Base-by-base conservation (phyloP, 2,888 invertebrate species). In the Pelosia muscerda region DNA sequence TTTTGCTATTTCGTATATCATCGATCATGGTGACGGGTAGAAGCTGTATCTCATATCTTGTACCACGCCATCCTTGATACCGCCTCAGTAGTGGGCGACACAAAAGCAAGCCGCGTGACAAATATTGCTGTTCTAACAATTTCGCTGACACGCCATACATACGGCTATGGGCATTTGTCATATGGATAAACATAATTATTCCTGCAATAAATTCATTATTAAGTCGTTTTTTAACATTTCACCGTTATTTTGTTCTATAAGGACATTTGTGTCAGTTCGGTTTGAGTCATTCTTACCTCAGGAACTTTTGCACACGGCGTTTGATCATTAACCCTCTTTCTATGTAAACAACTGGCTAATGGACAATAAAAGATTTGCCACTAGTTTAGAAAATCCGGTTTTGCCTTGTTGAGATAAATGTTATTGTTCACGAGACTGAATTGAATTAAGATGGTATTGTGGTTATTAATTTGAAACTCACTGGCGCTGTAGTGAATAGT, bases 121-220 rank as follows among this genome's bases (percentile, higher is more conserved):
- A 87, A 87, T 84, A 81, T 82, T 82, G 81, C 85, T 84, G 84
- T 84, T 83, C 81, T 81, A 84, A 81, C 76, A 82, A 86, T 86
- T 77, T 88, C 82, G 83, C 81, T 79, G 78, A 79, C 77, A 79
- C 76, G 72, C 76, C 78, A 78, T 68, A 73, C 49, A 72, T 72
- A 69, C 71, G 38, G 69, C 72, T 79, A 71, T 76, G 67, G 77
- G 71, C 73, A 79, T 82, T 72, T 79, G 71, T 79, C 79, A 80
- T 79, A 78, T 72, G n/a, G n/a, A n/a, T n/a, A n/a, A n/a, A 69
- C 72, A 72, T 78, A 75, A 77, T 75, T 74, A 80, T 76, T 63
- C 72, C 64, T 61, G 67, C 60, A 58, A 81, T 81, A 81, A 81
- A 81, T 81, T 3, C 71, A 76, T 57, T 71, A 74, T 80, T 72